phyloP scores from a whole-genome alignment of 2,888 invertebrate species.

The Gisinianus flammeolus region DNA sequence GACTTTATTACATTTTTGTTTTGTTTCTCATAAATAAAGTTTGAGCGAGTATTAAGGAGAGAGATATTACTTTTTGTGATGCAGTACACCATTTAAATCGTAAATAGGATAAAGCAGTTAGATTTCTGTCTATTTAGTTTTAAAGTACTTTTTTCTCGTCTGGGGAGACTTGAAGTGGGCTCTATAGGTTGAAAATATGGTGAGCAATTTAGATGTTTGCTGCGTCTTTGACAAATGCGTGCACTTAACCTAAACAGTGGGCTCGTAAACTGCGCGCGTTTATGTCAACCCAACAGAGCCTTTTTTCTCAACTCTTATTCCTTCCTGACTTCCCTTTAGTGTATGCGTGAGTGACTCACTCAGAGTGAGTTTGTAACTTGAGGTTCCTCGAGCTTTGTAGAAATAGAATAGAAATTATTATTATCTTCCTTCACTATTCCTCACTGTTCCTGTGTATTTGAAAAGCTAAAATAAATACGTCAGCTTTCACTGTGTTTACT shows the following conservation, averaged over 20 bases:
- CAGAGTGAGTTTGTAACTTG: no score
- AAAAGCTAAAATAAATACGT: not conserved
- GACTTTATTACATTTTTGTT: no score
- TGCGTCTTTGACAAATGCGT: constrained; percentile 57
- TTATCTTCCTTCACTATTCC: constrained; percentile 1
- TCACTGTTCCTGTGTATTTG: constrained; percentile 20
- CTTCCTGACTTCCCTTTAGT: not conserved
- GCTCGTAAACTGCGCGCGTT: constrained; percentile 57
- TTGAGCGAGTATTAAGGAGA: not conserved
- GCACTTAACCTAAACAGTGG: constrained; percentile 57
- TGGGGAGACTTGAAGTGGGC: not conserved
- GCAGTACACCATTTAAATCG: not conserved
- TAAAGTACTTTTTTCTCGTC: not conserved
- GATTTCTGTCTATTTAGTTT: not conserved
- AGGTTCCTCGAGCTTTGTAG: no score
- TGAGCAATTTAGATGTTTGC: constrained; percentile 52
- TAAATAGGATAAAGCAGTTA: not conserved
- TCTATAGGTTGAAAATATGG: constrained; percentile 21
- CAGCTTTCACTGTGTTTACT: no score
- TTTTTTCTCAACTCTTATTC: constrained; percentile 26
- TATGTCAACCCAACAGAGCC: constrained; percentile 48
- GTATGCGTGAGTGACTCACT: not conserved
- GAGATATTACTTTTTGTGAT: not conserved
- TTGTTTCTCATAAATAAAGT: not conserved
- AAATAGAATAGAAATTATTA: no score